Conservation (phyloP, 1,140 invertebrate genomes). For the Drosophila prosaltans region DNA sequence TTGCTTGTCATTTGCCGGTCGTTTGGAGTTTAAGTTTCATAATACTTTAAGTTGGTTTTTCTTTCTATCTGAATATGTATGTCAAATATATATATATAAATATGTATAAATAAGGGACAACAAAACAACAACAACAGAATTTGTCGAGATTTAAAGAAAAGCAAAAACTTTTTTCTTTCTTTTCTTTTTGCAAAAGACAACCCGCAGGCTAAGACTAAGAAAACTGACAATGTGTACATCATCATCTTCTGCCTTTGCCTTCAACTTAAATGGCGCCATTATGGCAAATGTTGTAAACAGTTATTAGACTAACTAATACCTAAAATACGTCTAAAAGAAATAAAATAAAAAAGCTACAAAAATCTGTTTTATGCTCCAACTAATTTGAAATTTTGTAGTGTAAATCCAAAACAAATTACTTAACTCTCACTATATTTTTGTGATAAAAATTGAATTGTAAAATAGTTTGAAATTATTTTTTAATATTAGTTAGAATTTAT, state of each 20-base stretch:
- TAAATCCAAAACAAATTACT: no score
- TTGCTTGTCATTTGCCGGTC: not conserved
- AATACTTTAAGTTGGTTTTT: slow-evolving; percentile 52
- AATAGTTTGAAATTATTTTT: no score
- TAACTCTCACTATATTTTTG: no score
- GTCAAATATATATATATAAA: slow-evolving; percentile 23
- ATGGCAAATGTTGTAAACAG: not conserved
- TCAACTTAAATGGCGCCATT: slow-evolving; percentile 51
- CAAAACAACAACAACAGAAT: slow-evolving; percentile 15
- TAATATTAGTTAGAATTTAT: no score
- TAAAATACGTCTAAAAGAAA: not conserved
- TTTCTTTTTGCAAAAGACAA: not conserved
- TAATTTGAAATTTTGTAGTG: no score
- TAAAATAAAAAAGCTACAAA: no score
- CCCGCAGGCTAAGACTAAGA: slow-evolving; percentile 2
- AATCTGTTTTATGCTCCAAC: no score
- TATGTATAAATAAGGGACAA: slow-evolving; percentile 22
- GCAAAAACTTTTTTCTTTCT: slow-evolving; percentile 3
- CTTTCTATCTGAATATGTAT: slow-evolving; percentile 21
- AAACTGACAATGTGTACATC: not conserved
- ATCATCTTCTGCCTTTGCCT: not conserved
- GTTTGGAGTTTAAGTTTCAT: slow-evolving; percentile 50
- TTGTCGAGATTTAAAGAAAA: slow-evolving; percentile 5
- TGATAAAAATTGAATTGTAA: no score
- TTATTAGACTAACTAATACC: not conserved